Percentiles rank a stretch among this genome's conserved stretches.
phyloP scores from a whole-genome alignment of 2,797 vertebrate species.

The Pempheris klunzingeri region DNA sequence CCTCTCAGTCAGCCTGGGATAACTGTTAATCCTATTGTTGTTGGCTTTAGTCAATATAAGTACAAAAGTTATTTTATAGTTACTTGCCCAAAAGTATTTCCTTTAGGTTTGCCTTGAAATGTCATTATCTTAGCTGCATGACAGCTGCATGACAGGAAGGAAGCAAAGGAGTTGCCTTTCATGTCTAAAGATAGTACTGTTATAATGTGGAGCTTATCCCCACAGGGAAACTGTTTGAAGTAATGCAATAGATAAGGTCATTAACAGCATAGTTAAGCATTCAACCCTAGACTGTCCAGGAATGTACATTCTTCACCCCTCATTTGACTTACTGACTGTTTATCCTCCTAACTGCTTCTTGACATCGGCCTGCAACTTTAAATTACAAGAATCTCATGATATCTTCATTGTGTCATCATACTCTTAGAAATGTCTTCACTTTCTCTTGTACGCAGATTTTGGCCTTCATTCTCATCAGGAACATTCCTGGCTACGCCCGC shows the following conservation, averaged over 20 bases:
- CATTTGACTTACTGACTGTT: neutral
- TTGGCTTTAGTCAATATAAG: neutral
- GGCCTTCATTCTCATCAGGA: conserved; percentile 97
- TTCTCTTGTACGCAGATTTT: conserved; percentile 87
- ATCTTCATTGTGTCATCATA: neutral
- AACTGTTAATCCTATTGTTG: neutral
- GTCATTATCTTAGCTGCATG: conserved; percentile 6
- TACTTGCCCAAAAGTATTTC: neutral
- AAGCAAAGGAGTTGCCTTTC: conserved; percentile 35
- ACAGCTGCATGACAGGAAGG: neutral
- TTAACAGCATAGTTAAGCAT: neutral
- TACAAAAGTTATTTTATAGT: neutral
- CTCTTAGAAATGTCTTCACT: conserved; percentile 19
- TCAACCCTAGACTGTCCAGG: neutral
- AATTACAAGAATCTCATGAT: neutral
- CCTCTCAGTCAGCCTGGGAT: neutral
- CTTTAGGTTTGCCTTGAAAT: neutral
- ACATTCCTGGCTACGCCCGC: conserved; percentile 96
- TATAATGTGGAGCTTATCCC: neutral
- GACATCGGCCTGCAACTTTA: neutral
- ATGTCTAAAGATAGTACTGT: neutral
- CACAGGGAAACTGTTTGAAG: neutral
- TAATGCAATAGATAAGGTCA: neutral
- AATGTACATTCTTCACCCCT: neutral
- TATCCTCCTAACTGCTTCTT: neutral